These are phyloP conservation scores for Oscheius sp. DNA, from an alignment of 2,888 invertebrate species.

Conservation along the genomic window DNA sequence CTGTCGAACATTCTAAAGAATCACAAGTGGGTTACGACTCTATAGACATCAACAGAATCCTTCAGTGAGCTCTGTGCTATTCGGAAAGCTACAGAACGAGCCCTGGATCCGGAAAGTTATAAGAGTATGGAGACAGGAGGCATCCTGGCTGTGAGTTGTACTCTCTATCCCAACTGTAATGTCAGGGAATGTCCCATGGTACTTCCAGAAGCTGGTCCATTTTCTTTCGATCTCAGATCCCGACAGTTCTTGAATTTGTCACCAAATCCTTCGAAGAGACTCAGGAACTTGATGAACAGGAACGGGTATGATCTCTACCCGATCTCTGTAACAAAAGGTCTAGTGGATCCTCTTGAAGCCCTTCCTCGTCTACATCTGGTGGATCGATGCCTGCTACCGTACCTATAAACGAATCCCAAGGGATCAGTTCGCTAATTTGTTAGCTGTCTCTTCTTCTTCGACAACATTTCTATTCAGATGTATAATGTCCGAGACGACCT, in stretches of 20 bases:
- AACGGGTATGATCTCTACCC: neutral
- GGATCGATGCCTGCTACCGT: conserved; percentile 16
- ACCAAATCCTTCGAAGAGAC: conserved; percentile 18
- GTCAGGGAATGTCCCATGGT: conserved; percentile 11
- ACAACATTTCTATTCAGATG: neutral
- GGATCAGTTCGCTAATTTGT: conserved; percentile 13
- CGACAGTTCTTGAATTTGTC: conserved; percentile 27
- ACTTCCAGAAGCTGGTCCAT: conserved; percentile 15
- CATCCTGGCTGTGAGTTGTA: neutral
- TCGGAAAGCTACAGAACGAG: conserved; percentile 19
- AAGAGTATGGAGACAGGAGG: conserved; percentile 15
- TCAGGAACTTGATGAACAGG: conserved; percentile 9
- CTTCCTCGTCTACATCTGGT: conserved; percentile 31
- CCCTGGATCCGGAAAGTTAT: conserved; percentile 18
- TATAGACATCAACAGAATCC: neutral
- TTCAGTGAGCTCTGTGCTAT: conserved; percentile 11
- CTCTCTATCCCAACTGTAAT: neutral
- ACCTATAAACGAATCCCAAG: conserved; percentile 19
- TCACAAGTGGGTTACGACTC: neutral
- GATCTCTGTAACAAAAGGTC: neutral
- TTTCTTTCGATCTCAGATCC: conserved; percentile 23
- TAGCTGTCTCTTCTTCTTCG: neutral
- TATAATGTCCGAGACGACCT: conserved; percentile 25
- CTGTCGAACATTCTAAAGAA: conserved; percentile 7
- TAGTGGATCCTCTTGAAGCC: conserved; percentile 19